These are phyloP conservation scores for Drosophila picticornis DNA, from an alignment of 2,888 invertebrate species.

Conservation along the genomic window DNA sequence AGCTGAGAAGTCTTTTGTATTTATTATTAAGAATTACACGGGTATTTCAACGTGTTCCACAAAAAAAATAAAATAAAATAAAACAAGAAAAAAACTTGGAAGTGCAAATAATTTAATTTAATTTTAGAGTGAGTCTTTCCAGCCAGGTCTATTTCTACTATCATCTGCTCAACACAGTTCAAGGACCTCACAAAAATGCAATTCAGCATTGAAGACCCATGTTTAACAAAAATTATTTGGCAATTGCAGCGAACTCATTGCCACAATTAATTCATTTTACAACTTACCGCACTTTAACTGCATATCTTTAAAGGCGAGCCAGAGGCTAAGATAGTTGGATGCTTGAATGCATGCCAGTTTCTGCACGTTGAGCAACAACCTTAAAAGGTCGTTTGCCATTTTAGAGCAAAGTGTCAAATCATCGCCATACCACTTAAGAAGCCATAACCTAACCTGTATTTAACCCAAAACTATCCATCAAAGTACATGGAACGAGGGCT, in stretches of 20 bases:
- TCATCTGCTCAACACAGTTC: constrained; percentile 4
- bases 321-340: constrained; percentile 11
- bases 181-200: constrained; percentile 27
- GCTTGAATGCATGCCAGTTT: constrained; percentile 16
- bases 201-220: constrained; percentile 6
- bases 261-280: constrained; percentile 42
- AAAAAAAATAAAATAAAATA: too few species aligned
- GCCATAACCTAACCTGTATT: constrained; percentile 76
- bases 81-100: background rate
- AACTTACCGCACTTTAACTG: constrained; percentile 32
- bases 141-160: background rate
- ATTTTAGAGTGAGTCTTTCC: background rate
- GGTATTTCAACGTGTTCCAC: background rate
- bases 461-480: constrained; percentile 82
- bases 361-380: constrained; percentile 69
- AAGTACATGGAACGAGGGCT: constrained; percentile 58
- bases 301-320: constrained; percentile 33
- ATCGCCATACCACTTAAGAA: constrained; percentile 62
- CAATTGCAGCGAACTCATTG: constrained; percentile 41
- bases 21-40: background rate
- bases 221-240: constrained; percentile 29
- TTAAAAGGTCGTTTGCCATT: constrained; percentile 74
- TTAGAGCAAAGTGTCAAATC: constrained; percentile 72
- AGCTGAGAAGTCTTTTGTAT: background rate
- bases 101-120: background rate